Percentiles rank a stretch among this genome's conserved stretches.
These are phyloP conservation scores for Callocephalon fimbriatum DNA, from an alignment of 2,113 vertebrate species.

Conservation along the genomic window DNA sequence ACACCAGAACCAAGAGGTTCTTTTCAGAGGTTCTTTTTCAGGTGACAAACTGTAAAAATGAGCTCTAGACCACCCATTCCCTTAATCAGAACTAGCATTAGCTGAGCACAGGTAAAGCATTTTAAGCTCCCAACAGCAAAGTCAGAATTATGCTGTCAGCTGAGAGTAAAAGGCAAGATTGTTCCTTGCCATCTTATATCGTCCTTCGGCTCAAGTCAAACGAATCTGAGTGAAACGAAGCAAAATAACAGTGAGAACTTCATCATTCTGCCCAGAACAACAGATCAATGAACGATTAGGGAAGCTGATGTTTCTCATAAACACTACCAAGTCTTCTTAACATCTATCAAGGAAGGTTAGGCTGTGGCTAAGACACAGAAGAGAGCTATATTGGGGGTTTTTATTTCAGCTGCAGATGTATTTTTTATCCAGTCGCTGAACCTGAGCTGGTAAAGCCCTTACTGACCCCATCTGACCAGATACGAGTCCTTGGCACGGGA, in stretches of 20 bases:
- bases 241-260: background rate
- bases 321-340: background rate
- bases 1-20: background rate
- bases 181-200: background rate
- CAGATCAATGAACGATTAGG: conserved; percentile 59
- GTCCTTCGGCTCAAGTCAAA: background rate
- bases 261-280: conserved; percentile 28
- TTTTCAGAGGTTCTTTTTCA: background rate
- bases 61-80: background rate
- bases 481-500: rapidly evolving
- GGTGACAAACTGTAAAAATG: background rate
- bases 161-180: background rate
- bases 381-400: background rate
- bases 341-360: background rate
- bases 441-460: background rate
- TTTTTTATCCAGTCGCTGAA: background rate
- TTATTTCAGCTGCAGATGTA: background rate
- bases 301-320: conserved; percentile 37
- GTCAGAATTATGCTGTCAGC: conserved; percentile 18
- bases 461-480: background rate
- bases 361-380: background rate
- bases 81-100: background rate
- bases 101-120: background rate
- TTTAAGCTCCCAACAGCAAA: background rate
- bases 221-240: background rate